phyloP scores from a whole-genome alignment of 2,113 vertebrate genomes.

The Symphodus melops region DNA sequence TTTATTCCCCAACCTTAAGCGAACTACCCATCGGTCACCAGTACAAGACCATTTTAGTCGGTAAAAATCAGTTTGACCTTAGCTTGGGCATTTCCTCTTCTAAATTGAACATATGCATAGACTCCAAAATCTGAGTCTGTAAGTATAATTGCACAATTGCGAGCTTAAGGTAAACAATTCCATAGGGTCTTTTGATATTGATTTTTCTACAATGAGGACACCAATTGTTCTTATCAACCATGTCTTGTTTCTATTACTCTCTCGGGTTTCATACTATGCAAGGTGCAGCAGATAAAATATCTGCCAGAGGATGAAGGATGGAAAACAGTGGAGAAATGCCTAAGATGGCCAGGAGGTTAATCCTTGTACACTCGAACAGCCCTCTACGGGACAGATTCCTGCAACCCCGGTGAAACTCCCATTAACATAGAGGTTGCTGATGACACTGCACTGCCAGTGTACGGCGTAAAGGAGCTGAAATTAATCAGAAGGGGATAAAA shows the following conservation, averaged over 20 bases:
- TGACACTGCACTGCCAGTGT: slow-evolving; percentile 62
- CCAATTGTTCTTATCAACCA: neutral
- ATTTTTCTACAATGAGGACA: slow-evolving; percentile 7
- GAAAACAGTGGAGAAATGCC: slow-evolving; percentile 42
- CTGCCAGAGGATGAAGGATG: slow-evolving; percentile 22
- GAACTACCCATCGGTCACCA: slow-evolving; percentile 27
- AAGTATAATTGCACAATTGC: too few species aligned
- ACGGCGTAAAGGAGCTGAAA: slow-evolving; percentile 56
- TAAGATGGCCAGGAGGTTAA: slow-evolving; percentile 52
- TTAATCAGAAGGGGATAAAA: slow-evolving; percentile 76
- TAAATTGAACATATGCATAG: too few species aligned
- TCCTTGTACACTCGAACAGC: slow-evolving; percentile 37
- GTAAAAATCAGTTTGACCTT: too few species aligned
- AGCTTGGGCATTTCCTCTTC: too few species aligned
- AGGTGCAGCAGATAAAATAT: slow-evolving; percentile 34
- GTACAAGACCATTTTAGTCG: slow-evolving; percentile 3
- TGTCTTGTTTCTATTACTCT: neutral
- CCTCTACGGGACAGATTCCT: slow-evolving; percentile 40
- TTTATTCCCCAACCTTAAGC: slow-evolving; percentile 50
- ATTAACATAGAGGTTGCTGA: slow-evolving; percentile 71
- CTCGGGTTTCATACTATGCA: slow-evolving; percentile 1
- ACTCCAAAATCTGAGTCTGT: too few species aligned
- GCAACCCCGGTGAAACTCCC: slow-evolving; percentile 56
- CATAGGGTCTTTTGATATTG: slow-evolving; percentile 6
- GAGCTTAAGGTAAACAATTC: neutral